Evolutionary conservation across 2,888 invertebrate genomes (phyloP), one percentile per base, ranked within the genome.

Genomic region (Hypselothyrea guttata): DNA sequence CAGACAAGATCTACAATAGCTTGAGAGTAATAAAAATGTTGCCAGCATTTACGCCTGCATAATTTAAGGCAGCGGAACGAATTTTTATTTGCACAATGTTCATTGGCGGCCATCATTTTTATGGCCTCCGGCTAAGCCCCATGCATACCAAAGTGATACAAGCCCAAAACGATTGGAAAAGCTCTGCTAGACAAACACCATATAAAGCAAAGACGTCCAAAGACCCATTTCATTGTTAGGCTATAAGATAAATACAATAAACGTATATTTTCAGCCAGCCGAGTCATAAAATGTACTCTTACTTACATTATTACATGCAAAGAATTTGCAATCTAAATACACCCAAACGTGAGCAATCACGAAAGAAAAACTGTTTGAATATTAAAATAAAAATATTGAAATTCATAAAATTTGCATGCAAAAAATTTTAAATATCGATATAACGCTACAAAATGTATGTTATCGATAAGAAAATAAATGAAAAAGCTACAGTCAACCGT

Each of bases 31-130:
- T 52, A 48, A 52, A 70, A 47, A 35, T 41, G 15, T 4, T 12
- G 28, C 45, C 30, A 7, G 18, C 30, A 30, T 58, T 48, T 37
- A 57, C 42, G 56, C 47, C 28, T 60, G 54, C 60, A 52, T 46
- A 55, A 55, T 56, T 62, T 62, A 62, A 46, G 45, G 2, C 45
- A 52, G 22, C 49, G 42, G 7, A 27, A 42, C 41, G 49, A 33
- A 35, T 30, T 64, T 58, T 49, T 53, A 57, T 54, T 51, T 40
- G 38, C 52, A 12, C 46, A 62, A 44, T 70, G 46, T 63, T 63
- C 67, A 69, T 69, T 63, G 70, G 38, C 9, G 38, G 53, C 38
- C 18, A 57, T 64, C 67, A 47, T 40, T 63, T 68, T 68, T 63
- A 70, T 59, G 44, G 40, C 30, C 8, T 22, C 7, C 7, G 12